phyloP scores from a whole-genome alignment of 2,113 vertebrate species.

The Entelurus aequoreus region DNA sequence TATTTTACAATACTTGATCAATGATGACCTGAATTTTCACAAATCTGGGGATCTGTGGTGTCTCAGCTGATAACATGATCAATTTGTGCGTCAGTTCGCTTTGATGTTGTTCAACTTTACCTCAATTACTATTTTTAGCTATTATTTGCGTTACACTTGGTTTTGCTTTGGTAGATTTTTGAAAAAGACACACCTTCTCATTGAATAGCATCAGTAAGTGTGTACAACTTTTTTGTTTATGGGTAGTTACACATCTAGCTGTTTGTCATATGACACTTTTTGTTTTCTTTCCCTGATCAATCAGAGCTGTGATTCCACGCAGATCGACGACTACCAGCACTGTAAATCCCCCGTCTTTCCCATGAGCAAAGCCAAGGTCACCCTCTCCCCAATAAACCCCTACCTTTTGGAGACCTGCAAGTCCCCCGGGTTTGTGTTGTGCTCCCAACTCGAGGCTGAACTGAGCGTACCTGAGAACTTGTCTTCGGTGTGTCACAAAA shows the following conservation, averaged over 20 bases:
- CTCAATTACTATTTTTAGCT: too few relatives aligned
- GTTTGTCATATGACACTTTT: background rate
- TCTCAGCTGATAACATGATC: too few relatives aligned
- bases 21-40: too few relatives aligned
- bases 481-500: background rate
- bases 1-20: too few relatives aligned
- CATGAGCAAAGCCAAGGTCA: slow-evolving; percentile 4
- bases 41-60: too few relatives aligned
- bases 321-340: slow-evolving; percentile 14
- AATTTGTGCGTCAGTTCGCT: too few relatives aligned
- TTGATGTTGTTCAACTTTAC: too few relatives aligned
- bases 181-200: background rate
- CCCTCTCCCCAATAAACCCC: slow-evolving; percentile 24
- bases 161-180: too few relatives aligned
- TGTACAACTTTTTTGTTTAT: too few relatives aligned
- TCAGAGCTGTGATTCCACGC: slow-evolving; percentile 47
- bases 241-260: too few relatives aligned
- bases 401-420: slow-evolving; percentile 35
- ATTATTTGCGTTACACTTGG: too few relatives aligned
- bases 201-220: background rate
- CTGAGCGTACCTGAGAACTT: background rate
- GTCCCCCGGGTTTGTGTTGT: slow-evolving; percentile 43
- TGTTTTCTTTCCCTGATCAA: slow-evolving; percentile 4
- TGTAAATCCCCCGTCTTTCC: slow-evolving; percentile 41
- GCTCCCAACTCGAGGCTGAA: slow-evolving; percentile 36